These are phyloP conservation scores for Cladorhizidae sp. DNA, from an alignment of 37 sponge, comb jelly and placozoan species.

Conservation along the genomic window DNA sequence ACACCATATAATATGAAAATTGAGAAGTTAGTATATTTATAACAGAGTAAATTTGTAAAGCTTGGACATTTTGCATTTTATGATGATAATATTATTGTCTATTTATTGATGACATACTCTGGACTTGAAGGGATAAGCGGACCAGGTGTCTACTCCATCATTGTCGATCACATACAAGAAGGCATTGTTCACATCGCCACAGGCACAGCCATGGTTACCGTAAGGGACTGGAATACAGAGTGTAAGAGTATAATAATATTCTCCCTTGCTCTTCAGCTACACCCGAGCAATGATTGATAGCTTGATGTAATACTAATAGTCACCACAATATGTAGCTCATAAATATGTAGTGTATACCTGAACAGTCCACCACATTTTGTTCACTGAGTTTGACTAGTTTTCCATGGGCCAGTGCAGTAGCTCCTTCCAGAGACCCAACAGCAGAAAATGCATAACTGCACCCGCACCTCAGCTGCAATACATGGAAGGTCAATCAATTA, in stretches of 20 bases:
- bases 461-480: constrained; percentile 44
- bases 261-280: not conserved
- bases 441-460: constrained; percentile 62
- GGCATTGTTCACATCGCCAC: constrained; percentile 69
- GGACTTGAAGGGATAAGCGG: constrained; percentile 61
- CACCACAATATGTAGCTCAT: too few species aligned
- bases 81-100: too few species aligned
- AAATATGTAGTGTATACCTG: constrained; percentile 24
- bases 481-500: too few species aligned
- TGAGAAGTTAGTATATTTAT: not conserved
- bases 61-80: not conserved
- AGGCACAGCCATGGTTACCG: constrained; percentile 79
- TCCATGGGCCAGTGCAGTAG: constrained; percentile 55
- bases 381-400: constrained; percentile 63
- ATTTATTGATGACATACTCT: constrained; percentile 34
- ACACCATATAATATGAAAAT: not conserved
- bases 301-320: too few species aligned
- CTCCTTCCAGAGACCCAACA: constrained; percentile 68
- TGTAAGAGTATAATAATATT: not conserved
- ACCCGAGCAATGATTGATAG: too few species aligned
- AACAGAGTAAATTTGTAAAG: not conserved
- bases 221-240: constrained; percentile 49
- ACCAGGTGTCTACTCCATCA: constrained; percentile 66
- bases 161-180: constrained; percentile 69
- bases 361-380: constrained; percentile 87